A percentile compares a stretch with the other conserved stretches of the same genome.
phyloP scores from a whole-genome alignment of 1,140 invertebrate species.

The Contarinia nasturtii region DNA sequence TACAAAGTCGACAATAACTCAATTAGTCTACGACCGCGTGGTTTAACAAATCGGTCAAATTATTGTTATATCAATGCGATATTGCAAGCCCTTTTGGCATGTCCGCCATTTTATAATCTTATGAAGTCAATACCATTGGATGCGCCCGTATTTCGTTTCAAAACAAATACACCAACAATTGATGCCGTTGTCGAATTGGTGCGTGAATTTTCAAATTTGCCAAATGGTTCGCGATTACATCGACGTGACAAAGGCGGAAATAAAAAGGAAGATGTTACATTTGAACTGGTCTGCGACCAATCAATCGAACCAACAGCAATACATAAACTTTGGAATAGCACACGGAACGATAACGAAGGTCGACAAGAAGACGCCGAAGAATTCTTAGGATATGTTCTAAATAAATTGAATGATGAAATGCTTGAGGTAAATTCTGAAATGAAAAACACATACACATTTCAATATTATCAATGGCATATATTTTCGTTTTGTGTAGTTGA shows the following conservation, averaged over 20 bases:
- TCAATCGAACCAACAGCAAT: constrained; percentile 68
- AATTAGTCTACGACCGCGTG: constrained; percentile 60
- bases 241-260: constrained; percentile 15
- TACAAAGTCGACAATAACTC: constrained; percentile 54
- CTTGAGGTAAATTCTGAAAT: constrained; percentile 46
- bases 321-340: constrained; percentile 61
- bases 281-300: constrained; percentile 22
- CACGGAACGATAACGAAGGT: constrained; percentile 56
- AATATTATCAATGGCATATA: too few species aligned
- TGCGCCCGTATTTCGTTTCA: constrained; percentile 29
- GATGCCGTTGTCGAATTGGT: constrained; percentile 58
- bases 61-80: constrained; percentile 93
- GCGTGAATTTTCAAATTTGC: constrained; percentile 43
- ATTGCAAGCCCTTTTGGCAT: constrained; percentile 73
- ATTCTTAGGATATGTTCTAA: constrained; percentile 78
- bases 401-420: constrained; percentile 93
- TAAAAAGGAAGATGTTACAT: constrained; percentile 25
- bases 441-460: too few species aligned
- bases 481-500: background rate
- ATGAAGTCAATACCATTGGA: constrained; percentile 48
- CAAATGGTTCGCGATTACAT: constrained; percentile 29
- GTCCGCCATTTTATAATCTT: constrained; percentile 85
- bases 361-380: constrained; percentile 91
- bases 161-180: constrained; percentile 70
- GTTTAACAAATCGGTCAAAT: constrained; percentile 77